Percentiles rank a stretch among this genome's conserved stretches.
phyloP scores from a whole-genome alignment of 2,888 invertebrate species.

The Schizotus pectinicornis region DNA sequence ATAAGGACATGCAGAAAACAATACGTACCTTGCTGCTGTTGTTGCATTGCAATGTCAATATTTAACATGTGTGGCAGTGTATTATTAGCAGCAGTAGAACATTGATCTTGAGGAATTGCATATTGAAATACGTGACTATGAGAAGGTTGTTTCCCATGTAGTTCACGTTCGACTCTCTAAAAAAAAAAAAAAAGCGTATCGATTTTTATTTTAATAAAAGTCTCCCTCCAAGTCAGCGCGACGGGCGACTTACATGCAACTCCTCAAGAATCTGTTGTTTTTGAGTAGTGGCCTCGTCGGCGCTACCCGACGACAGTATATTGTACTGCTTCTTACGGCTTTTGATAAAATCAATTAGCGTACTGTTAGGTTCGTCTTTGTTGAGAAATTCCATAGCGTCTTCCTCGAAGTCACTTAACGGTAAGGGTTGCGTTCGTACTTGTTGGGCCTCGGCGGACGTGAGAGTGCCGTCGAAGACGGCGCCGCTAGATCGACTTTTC shows the following conservation, averaged over 20 bases:
- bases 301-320: slow-evolving; percentile 34
- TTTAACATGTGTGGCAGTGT: slow-evolving; percentile 60
- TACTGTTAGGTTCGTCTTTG: slow-evolving; percentile 62
- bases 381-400: slow-evolving; percentile 56
- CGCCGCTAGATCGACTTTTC: slow-evolving; percentile 61
- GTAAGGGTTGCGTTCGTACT: slow-evolving; percentile 59
- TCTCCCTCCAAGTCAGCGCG: slow-evolving; percentile 1
- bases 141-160: slow-evolving; percentile 62
- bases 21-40: slow-evolving; percentile 47
- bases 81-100: slow-evolving; percentile 45
- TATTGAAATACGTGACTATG: slow-evolving; percentile 53
- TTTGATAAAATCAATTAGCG: slow-evolving; percentile 57
- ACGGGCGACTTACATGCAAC: slow-evolving; percentile 57
- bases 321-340: slow-evolving; percentile 53
- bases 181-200: slow-evolving; percentile 30
- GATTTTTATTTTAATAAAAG: slow-evolving; percentile 3
- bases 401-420: slow-evolving; percentile 53
- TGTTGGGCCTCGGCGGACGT: slow-evolving; percentile 67
- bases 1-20: slow-evolving; percentile 18
- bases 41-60: slow-evolving; percentile 59
- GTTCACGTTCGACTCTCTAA: slow-evolving; percentile 72
- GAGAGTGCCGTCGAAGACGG: slow-evolving; percentile 60
- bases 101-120: slow-evolving; percentile 53
- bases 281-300: slow-evolving; percentile 69
- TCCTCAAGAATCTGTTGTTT: slow-evolving; percentile 76